Conservation (phyloP, 2,797 vertebrate species). For the Rhodeus uyekii region DNA sequence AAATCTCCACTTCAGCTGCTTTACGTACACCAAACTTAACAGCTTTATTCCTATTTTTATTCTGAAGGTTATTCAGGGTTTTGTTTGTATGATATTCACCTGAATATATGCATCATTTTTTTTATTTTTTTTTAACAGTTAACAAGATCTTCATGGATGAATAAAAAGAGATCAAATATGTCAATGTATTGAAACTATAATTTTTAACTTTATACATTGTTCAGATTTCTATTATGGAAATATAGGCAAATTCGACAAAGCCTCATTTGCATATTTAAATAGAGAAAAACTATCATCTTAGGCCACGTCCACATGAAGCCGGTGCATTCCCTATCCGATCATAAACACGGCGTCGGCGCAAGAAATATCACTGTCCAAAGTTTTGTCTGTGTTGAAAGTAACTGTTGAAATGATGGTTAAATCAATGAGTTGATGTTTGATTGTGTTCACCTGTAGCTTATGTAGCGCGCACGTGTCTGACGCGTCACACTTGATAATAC, state of each 20-base stretch:
- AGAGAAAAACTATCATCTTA: no score
- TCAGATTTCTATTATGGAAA: not conserved
- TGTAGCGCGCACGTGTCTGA: no score
- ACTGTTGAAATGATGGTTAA: no score
- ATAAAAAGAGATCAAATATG: not conserved
- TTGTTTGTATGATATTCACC: not conserved
- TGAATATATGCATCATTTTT: not conserved
- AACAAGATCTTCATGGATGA: no score
- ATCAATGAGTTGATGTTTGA: no score
- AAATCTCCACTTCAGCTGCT: not conserved
- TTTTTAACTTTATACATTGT: not conserved
- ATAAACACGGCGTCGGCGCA: no score
- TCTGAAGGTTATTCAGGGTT: not conserved
- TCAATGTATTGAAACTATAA: not conserved
- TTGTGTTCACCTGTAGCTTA: no score
- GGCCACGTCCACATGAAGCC: no score
- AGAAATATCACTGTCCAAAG: no score
- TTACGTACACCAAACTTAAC: not conserved
- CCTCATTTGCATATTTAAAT: not conserved
- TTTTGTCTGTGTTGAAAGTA: no score
- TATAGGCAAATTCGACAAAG: not conserved
- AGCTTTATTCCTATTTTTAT: not conserved
- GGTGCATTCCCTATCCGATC: no score
- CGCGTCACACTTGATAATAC: no score
- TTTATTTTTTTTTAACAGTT: not conserved